Conservation (phyloP, 2,113 vertebrate genomes). For the Megaceryle maxima region DNA sequence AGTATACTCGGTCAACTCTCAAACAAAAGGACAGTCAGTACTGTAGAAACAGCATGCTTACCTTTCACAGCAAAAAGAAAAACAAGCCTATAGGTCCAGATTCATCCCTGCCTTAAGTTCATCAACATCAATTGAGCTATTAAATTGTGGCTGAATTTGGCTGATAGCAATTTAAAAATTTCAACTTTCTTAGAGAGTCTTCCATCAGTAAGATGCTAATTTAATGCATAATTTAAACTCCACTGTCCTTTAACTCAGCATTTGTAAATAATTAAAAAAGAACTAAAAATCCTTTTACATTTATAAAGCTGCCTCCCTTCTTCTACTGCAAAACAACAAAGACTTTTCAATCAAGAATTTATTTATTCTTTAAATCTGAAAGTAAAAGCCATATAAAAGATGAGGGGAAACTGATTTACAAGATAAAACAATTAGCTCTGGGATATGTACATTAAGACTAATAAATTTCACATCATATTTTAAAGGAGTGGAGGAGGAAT, state of each 20-base stretch:
- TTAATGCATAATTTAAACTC: constrained; percentile 73
- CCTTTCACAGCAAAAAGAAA: constrained; percentile 44
- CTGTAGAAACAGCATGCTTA: constrained; percentile 53
- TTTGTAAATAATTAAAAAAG: constrained; percentile 74
- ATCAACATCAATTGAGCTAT: constrained; percentile 35
- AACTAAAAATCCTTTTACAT: constrained; percentile 54
- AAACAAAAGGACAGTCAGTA: constrained; percentile 54
- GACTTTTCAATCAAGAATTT: constrained; percentile 26
- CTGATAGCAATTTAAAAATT: constrained; percentile 12
- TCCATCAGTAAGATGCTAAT: constrained; percentile 73
- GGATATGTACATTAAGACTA: constrained; percentile 55
- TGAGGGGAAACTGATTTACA: constrained; percentile 31
- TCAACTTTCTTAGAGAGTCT: constrained; percentile 27
- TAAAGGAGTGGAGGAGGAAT: constrained; percentile 47
- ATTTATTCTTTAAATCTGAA: constrained; percentile 25
- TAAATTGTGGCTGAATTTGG: constrained; percentile 22
- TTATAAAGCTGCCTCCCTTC: constrained; percentile 40
- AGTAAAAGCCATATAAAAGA: constrained; percentile 19
- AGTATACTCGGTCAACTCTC: constrained; percentile 41
- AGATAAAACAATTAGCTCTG: constrained; percentile 59
- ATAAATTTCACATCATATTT: constrained; percentile 48
- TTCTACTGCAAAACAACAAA: constrained; percentile 32
- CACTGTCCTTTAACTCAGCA: constrained; percentile 64
- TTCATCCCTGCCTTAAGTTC: constrained; percentile 32
- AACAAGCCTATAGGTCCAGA: background rate